These are phyloP conservation scores for Carlito syrichta DNA, from an alignment of 2,113 vertebrate genomes.

Conservation along the genomic window DNA sequence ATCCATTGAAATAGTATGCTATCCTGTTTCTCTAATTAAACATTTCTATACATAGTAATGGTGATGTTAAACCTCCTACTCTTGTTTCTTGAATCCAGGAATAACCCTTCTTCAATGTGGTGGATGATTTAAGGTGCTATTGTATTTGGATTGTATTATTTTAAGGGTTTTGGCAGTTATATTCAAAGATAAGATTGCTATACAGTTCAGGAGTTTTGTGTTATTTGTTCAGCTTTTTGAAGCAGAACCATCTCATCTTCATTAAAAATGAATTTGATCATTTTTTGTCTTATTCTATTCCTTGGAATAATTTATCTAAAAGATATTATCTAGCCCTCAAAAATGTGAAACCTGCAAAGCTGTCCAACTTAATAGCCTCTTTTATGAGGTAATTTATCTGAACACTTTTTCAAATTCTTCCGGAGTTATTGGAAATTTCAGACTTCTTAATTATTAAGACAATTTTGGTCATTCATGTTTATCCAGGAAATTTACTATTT, in stretches of 20 bases:
- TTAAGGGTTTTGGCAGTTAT: background rate
- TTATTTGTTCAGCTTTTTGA: background rate
- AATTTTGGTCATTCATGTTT: background rate
- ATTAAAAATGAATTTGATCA: background rate
- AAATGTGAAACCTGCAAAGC: background rate
- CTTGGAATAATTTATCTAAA: background rate
- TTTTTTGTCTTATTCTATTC: background rate
- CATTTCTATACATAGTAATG: too few species aligned
- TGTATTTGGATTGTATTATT: background rate
- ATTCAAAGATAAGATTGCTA: background rate
- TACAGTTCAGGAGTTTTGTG: background rate
- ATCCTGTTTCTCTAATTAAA: background rate
- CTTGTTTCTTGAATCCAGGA: slow-evolving; percentile 47
- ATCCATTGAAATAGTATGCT: background rate
- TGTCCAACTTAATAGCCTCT: background rate
- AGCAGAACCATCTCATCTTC: background rate
- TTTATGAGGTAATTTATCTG: background rate
- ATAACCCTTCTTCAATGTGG: background rate
- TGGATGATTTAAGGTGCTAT: background rate
- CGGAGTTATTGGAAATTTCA: background rate
- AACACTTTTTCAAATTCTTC: background rate
- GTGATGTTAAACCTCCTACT: too few species aligned
- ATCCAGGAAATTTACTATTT: background rate
- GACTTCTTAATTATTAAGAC: background rate
- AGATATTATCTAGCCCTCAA: background rate